Evolutionary conservation across 1,140 invertebrate species (phyloP).

Genomic region (Brachionus paranguensis): DNA sequence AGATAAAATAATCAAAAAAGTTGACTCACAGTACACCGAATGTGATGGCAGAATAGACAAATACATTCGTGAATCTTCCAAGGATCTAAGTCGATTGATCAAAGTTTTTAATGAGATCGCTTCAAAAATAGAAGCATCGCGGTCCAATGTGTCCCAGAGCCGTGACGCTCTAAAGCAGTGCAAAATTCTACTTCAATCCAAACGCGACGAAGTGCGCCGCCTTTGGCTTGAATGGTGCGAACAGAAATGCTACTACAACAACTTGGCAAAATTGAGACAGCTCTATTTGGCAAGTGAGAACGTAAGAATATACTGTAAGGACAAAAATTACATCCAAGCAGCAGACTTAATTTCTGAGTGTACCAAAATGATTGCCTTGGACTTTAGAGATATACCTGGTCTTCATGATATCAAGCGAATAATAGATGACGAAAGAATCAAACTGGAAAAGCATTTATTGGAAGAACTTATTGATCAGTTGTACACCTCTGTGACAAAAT

Average conservation of each 20-base stretch:
- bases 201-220: slow-evolving; percentile 10
- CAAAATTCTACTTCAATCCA: slow-evolving; percentile 22
- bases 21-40: slow-evolving; percentile 1
- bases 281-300: slow-evolving; percentile 27
- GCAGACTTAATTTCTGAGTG: slow-evolving; percentile 21
- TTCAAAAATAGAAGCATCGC: slow-evolving; percentile 25
- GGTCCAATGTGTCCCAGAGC: not conserved
- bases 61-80: slow-evolving; percentile 28
- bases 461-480: slow-evolving; percentile 30
- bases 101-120: slow-evolving; percentile 38
- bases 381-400: slow-evolving; percentile 13
- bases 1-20: slow-evolving; percentile 37
- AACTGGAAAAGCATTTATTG: slow-evolving; percentile 12
- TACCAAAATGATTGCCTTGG: not conserved
- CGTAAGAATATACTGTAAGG: not conserved
- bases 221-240: slow-evolving; percentile 35
- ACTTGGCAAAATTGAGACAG: not conserved
- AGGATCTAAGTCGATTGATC: slow-evolving; percentile 19
- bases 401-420: slow-evolving; percentile 13
- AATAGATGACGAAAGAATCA: slow-evolving; percentile 17
- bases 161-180: slow-evolving; percentile 28
- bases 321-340: slow-evolving; percentile 20
- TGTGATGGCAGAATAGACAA: slow-evolving; percentile 28
- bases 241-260: slow-evolving; percentile 32
- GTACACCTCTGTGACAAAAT: not conserved